Conservation (phyloP, 2,888 invertebrate genomes). For the Protodeltote pygarga region DNA sequence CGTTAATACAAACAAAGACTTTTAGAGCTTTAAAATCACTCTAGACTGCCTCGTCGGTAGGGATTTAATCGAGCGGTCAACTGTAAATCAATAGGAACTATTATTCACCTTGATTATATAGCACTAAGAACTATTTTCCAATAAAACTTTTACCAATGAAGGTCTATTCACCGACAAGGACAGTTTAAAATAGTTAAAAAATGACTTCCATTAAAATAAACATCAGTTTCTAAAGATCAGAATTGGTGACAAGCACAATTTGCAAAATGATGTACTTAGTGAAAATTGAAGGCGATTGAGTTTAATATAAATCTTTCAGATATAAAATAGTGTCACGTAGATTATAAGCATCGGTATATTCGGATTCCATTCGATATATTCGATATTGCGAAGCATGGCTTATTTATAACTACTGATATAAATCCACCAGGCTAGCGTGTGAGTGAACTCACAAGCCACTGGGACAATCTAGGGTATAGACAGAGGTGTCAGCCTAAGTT, state of each 20-base stretch:
- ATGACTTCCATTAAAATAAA: slow-evolving; percentile 19
- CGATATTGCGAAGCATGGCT: slow-evolving; percentile 22
- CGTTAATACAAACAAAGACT: slow-evolving; percentile 49
- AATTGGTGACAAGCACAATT: slow-evolving; percentile 16
- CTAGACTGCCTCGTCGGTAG: not conserved
- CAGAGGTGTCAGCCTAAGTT: no score
- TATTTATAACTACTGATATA: no score
- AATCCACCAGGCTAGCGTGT: no score
- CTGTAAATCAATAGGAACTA: no score
- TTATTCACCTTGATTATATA: no score
- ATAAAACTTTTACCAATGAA: no score
- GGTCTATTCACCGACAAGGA: no score
- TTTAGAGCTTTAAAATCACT: slow-evolving; percentile 18
- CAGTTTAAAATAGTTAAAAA: not conserved
- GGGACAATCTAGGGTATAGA: no score
- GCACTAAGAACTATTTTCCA: no score
- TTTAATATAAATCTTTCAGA: slow-evolving; percentile 16
- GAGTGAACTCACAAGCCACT: no score
- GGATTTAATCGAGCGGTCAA: no score
- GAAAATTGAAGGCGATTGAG: slow-evolving; percentile 16
- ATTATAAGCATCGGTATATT: slow-evolving; percentile 33
- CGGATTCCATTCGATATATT: slow-evolving; percentile 11
- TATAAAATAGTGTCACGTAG: slow-evolving; percentile 46
- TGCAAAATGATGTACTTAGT: slow-evolving; percentile 12
- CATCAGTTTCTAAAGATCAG: not conserved